Conservation (phyloP, 2,888 invertebrate genomes). For the Oxyscelio sp. region DNA sequence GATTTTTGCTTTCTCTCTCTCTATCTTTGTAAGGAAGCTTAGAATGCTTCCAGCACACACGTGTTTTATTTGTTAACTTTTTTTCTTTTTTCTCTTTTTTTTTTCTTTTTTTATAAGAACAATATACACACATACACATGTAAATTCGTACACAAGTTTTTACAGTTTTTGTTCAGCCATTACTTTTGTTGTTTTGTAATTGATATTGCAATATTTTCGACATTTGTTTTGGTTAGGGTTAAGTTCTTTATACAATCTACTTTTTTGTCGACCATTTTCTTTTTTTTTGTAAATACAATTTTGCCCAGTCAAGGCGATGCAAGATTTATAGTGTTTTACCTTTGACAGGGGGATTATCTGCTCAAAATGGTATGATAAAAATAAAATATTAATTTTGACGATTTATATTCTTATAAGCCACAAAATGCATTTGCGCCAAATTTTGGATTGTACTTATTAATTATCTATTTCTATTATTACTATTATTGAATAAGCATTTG, state of each 20-base stretch:
- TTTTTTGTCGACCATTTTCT: slow-evolving; percentile 49
- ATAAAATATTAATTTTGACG: slow-evolving; percentile 48
- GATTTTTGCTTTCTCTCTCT: slow-evolving; percentile 62
- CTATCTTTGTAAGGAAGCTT: slow-evolving; percentile 53
- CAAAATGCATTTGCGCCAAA: slow-evolving; percentile 53
- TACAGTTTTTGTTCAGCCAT: slow-evolving; percentile 10
- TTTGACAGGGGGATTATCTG: slow-evolving; percentile 66
- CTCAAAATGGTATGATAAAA: slow-evolving; percentile 69
- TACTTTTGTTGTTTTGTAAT: slow-evolving; percentile 26
- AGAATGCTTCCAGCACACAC: slow-evolving; percentile 19
- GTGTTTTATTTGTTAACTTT: slow-evolving; percentile 55
- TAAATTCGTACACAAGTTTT: slow-evolving; percentile 57
- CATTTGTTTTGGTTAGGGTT: slow-evolving; percentile 23
- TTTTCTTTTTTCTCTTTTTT: no score
- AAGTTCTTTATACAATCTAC: slow-evolving; percentile 17
- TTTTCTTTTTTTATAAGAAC: no score
- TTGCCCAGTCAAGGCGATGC: slow-evolving; percentile 36
- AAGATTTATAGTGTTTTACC: slow-evolving; percentile 46
- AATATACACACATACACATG: slow-evolving; percentile 11
- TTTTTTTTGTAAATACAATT: slow-evolving; percentile 18
- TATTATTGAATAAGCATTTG: slow-evolving; percentile 55
- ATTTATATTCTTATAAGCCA: slow-evolving; percentile 40
- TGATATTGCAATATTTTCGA: slow-evolving; percentile 36
- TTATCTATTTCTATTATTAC: slow-evolving; percentile 12
- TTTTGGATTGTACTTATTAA: slow-evolving; percentile 53